Base-by-base conservation (phyloP, 2,888 invertebrate genomes). In the Myathropa florea region DNA sequence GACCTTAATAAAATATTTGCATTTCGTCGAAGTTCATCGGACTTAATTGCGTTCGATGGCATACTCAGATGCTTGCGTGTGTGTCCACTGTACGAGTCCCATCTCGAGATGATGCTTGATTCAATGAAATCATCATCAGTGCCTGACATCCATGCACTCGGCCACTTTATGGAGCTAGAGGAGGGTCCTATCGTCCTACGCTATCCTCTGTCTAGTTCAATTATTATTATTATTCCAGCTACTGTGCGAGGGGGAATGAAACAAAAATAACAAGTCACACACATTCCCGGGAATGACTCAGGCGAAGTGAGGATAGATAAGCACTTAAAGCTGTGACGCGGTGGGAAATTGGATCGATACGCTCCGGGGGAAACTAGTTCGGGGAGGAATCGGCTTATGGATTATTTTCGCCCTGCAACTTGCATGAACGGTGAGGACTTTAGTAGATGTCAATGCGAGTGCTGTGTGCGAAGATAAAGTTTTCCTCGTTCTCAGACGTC, bases 1-100 rank as follows among this genome's bases (percentile, higher is more conserved):
- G 63, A 30, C 64, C 64, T 59, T 64, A 70, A 64, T 70, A 57
- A 68, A 81, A 81, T 81, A 81, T 75, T 81, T 81, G 75, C 59
- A 46, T 75, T 81, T 64, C 57, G 57, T 61, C 68, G 39, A 73
- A 63, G 61, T 73, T 80, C 61, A 80, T 72, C 36, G 59, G 46
- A 18, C 30, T 57, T 71, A 46, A 59, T 64, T 60, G 14, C 59
- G 21, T 30, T 46, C 33, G 36, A 30, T 61, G 57, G 53, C 28
- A 46, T 61, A 57, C 67, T 67, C 30, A 1, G 7, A 10, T n/a
- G 39, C n/a, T 46, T n/a, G 1, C 18, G 21, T 75, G 28, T 63
- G 30, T 24, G 63, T 39, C 63, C 30, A 28, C 39, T 18, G 61
- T 21, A 21, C 28, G 23, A 71, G 36, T 55, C 61, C 21, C 46